A percentile compares a stretch with the other conserved stretches of the same genome.
phyloP scores from a whole-genome alignment of 2,888 invertebrate species.

The Phrixothrix hirtus region DNA sequence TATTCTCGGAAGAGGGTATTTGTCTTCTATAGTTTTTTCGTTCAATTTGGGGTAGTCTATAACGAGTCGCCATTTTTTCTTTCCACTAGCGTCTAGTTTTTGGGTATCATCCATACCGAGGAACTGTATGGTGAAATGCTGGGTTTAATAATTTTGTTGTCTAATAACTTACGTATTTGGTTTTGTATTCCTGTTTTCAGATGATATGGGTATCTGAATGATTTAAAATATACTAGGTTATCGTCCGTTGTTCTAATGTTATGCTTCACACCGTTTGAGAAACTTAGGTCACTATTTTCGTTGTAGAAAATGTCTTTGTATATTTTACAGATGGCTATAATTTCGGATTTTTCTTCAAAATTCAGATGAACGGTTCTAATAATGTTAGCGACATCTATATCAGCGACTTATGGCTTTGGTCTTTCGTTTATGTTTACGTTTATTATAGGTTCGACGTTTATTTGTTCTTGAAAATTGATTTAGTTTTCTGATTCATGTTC shows the following conservation, averaged over 20 bases:
- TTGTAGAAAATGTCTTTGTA: not conserved
- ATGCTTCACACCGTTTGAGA: not conserved
- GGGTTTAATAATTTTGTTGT: slow-evolving; percentile 15
- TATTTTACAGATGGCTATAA: not conserved
- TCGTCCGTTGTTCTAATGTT: not conserved
- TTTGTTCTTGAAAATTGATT: slow-evolving; percentile 16
- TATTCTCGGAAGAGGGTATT: slow-evolving; percentile 1
- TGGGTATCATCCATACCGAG: slow-evolving; percentile 6
- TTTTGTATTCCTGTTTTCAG: too few relatives aligned
- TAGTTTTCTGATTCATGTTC: slow-evolving; percentile 5
- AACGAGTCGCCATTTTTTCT: not conserved
- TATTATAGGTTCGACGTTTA: slow-evolving; percentile 15
- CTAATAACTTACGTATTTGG: too few relatives aligned
- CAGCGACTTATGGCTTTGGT: not conserved
- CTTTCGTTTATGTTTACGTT: slow-evolving; percentile 4
- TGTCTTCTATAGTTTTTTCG: slow-evolving; percentile 6
- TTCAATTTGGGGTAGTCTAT: slow-evolving; percentile 1
- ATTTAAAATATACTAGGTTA: not conserved
- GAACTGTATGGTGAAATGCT: slow-evolving; percentile 2
- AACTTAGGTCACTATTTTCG: not conserved
- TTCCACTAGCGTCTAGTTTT: slow-evolving; percentile 1
- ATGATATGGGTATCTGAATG: too few relatives aligned
- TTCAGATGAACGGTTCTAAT: not conserved
- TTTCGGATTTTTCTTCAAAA: not conserved
- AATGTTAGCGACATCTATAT: not conserved